Conservation (phyloP, 2,113 vertebrate genomes). For the Neofelis nebulosa region DNA sequence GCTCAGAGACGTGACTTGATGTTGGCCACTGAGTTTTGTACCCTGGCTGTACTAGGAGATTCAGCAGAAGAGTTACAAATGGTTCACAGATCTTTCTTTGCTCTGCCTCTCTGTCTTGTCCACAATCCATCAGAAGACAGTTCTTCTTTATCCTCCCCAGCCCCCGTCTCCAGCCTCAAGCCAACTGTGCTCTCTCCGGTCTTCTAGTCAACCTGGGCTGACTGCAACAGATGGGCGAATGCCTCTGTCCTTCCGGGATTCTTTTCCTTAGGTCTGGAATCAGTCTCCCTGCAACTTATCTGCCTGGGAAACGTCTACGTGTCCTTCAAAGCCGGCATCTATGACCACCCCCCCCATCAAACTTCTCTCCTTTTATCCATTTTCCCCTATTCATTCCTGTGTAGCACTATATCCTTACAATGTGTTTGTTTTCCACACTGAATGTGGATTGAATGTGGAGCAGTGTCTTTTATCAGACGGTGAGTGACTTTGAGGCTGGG, state of each 20-base stretch:
- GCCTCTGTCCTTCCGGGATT: not conserved
- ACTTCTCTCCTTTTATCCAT: not conserved
- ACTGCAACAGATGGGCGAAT: rapidly evolving
- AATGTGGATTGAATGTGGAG: too few relatives aligned
- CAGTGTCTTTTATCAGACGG: too few relatives aligned
- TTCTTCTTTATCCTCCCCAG: not conserved
- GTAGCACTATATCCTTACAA: too few relatives aligned
- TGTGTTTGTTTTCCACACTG: too few relatives aligned
- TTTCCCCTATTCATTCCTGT: not conserved
- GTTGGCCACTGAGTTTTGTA: not conserved
- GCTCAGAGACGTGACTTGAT: not conserved
- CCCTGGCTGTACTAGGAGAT: not conserved
- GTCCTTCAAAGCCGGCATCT: not conserved
- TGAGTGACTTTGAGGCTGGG: too few relatives aligned
- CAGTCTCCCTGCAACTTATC: not conserved
- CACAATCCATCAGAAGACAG: not conserved
- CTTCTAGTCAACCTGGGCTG: not conserved
- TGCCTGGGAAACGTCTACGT: not conserved
- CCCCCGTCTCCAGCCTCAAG: not conserved
- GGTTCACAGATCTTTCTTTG: not conserved
- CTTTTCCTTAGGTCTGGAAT: too few relatives aligned
- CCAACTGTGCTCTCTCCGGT: too few relatives aligned
- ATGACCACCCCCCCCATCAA: not conserved
- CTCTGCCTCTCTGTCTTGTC: not conserved
- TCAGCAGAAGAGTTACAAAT: not conserved